These are phyloP conservation scores for Chelmon rostratus DNA, from an alignment of 2,797 vertebrate species.

Conservation along the genomic window DNA sequence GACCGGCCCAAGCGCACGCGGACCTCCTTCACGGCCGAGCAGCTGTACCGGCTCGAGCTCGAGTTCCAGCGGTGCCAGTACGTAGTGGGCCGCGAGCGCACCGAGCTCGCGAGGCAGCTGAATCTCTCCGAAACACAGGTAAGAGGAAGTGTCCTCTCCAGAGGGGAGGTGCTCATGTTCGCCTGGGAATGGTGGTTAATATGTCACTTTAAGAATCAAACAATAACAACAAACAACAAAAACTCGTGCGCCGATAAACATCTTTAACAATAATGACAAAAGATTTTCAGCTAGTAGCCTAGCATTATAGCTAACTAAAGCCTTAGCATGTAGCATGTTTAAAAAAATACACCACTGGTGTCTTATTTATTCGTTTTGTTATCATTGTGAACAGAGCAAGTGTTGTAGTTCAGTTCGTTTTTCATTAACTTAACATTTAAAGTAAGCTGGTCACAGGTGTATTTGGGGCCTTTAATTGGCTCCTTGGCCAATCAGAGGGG, in stretches of 20 bases:
- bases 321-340: not conserved
- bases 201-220: not conserved
- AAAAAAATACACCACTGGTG: not conserved
- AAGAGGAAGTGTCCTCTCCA: conserved; percentile 37
- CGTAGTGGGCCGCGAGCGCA: conserved; percentile 95
- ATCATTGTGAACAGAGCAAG: not conserved
- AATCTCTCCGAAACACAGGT: conserved; percentile 98
- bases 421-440: not conserved
- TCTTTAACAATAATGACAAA: not conserved
- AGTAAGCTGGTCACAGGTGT: conserved; percentile 7
- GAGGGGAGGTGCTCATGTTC: not conserved
- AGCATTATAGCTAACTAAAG: not conserved
- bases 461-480: conserved; percentile 16
- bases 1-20: conserved; percentile 96
- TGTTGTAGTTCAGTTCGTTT: not conserved
- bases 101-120: conserved; percentile 93
- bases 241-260: not conserved
- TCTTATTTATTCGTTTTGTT: not conserved
- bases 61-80: conserved; percentile 98
- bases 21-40: conserved; percentile 97
- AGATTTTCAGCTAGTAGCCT: not conserved
- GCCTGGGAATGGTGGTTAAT: no score
- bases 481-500: conserved; percentile 49
- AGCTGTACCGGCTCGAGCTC: conserved; percentile 95
- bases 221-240: not conserved